Evolutionary conservation across 2,113 vertebrate genomes (phyloP).

Genomic region (Toxostoma redivivum): DNA sequence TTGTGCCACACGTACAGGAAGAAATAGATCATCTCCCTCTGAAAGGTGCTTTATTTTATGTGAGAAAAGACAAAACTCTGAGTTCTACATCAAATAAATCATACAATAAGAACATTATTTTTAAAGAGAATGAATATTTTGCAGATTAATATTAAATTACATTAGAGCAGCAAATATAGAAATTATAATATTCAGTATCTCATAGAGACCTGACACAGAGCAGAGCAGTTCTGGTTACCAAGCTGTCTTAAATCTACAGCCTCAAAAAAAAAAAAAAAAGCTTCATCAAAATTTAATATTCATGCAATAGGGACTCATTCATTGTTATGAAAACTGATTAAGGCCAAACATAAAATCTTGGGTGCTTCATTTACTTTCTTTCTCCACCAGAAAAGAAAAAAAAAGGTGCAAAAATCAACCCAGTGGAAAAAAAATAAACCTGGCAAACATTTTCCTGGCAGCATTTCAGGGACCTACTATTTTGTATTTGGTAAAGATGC

Average conservation of each 20-base stretch:
- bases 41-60: constrained; percentile 56
- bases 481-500: constrained; percentile 29
- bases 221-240: constrained; percentile 16
- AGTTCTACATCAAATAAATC: constrained; percentile 55
- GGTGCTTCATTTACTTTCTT: not conserved
- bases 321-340: constrained; percentile 49
- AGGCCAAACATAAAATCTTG: not conserved
- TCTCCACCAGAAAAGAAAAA: not conserved
- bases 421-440: not conserved
- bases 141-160: constrained; percentile 61
- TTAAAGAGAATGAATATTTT: constrained; percentile 58
- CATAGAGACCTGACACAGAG: constrained; percentile 21
- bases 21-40: constrained; percentile 44
- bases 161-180: constrained; percentile 31
- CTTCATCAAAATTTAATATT: constrained; percentile 59
- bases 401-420: not conserved
- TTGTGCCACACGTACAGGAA: constrained; percentile 20
- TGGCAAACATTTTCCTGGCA: constrained; percentile 18
- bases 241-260: constrained; percentile 32
- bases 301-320: constrained; percentile 24
- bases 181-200: constrained; percentile 34
- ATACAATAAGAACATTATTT: constrained; percentile 62
- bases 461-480: constrained; percentile 1
- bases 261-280: not conserved
- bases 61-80: constrained; percentile 52